Evolutionary conservation across 2,888 invertebrate genomes (phyloP).

Genomic region (Melangyna quadrimaculata): DNA sequence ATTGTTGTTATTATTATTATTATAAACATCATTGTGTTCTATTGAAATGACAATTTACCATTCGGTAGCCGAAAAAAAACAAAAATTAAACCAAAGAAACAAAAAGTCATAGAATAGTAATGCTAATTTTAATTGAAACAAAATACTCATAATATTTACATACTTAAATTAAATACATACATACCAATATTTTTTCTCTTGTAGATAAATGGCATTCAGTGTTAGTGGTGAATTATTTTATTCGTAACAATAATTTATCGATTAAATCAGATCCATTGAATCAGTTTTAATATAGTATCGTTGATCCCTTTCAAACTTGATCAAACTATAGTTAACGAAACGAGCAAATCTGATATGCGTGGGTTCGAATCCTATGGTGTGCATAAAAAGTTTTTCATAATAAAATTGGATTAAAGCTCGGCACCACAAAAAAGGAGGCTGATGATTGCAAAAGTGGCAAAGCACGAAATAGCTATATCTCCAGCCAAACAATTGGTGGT

Average conservation of each 20-base stretch:
- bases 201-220: conserved; percentile 25
- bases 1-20: conserved; percentile 22
- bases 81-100: conserved; percentile 27
- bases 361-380: too few species aligned
- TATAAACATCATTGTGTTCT: conserved; percentile 49
- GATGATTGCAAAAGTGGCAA: too few species aligned
- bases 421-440: too few species aligned
- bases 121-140: conserved; percentile 51
- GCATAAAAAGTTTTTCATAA: too few species aligned
- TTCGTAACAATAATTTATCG: background rate
- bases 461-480: too few species aligned
- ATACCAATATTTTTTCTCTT: conserved; percentile 24
- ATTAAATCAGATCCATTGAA: too few species aligned
- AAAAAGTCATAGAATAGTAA: conserved; percentile 54
- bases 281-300: too few species aligned
- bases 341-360: too few species aligned
- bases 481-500: too few species aligned
- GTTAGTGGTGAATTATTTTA: background rate
- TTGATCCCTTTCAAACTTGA: too few species aligned
- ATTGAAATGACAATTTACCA: conserved; percentile 53
- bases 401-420: too few species aligned
- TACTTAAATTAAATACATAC: background rate
- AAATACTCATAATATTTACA: conserved; percentile 49
- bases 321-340: too few species aligned
- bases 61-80: conserved; percentile 25